Evolutionary conservation across 2,888 invertebrate species (phyloP), one percentile per base, ranked within the genome.

Genomic region (Heteromyza rotundicornis): DNA sequence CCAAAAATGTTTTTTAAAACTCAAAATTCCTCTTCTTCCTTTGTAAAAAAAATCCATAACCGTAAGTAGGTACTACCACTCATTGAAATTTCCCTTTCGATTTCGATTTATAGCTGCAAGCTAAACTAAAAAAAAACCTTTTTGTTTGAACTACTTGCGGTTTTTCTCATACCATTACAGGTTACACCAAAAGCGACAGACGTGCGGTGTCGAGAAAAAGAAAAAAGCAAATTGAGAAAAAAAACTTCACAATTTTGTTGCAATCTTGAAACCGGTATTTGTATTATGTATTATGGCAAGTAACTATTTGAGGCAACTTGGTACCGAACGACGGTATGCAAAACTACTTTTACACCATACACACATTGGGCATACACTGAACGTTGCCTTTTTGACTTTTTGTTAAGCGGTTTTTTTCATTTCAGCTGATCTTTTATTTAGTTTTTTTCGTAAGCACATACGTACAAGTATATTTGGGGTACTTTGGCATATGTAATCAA

Each of bases 221-320:
- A 40, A 3, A n/a, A 40, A 40, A 40, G 3, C 3, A 40, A 7
- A 3, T 40, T 7, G n/a, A 40, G 23, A 23, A 22, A 22, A 44
- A 62, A 55, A 40, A n/a, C n/a, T 57, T 23, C 16, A 44, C 50
- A 47, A 55, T 51, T 59, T 58, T 54, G 59, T 44, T 60, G 60
- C 62, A 65, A 59, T 63, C 59, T 32, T 57, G 27, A 63, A 65
- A 62, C 63, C 63, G 59, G 65, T 65, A 17, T 47, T 47, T 14
- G 40, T 47, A 20, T n/a, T 40, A n/a, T 10, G 40, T 10, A 40
- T 40, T 40, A 40, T 40, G 3, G 40, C n/a, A 3, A 7, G 10
- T n/a, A n/a, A n/a, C 40, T n/a, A 40, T 10, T 27, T 3, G 2
- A 40, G 40, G 12, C 16, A 3, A 2, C 40, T 2, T 40, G 40